Base-by-base conservation (phyloP, 2,113 vertebrate genomes). In the Nothobranchius furzeri region DNA sequence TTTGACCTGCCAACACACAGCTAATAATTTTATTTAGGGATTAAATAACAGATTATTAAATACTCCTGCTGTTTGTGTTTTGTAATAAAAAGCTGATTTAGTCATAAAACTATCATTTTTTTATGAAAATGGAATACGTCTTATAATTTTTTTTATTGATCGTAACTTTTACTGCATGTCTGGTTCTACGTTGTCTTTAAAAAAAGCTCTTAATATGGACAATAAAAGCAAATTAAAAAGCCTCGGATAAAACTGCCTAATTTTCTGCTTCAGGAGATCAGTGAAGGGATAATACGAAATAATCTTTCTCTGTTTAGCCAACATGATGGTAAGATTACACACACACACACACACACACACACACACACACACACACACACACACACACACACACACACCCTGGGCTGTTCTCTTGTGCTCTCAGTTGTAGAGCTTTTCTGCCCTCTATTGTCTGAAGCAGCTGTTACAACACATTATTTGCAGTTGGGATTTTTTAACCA, bases 401-500 rank as follows among this genome's bases (percentile, higher is more conserved):
- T 20, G 9, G 37, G 6, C 37, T 9, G 9, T 40, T 37, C 17
- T 7, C 20, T 17, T 20, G 17, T 12, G 8, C 9, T 12, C 57
- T 75, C 13, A 53, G 1, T 30, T 15, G 53, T 87, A 68, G 83
- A 61, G 68, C 63, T 49, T 14, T 66, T 69, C 70, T 74, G 76
- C 84, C 87, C 81, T 83, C 90, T 87, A 71, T 79, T 2, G 87
- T 52, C 48, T 53, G 13, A 20, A 37, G 1, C 4, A 17, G n/a
- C 62, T 80, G 68, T 46, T 74, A 64, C 82, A 81, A 24, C 35
- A 25, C 20, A 14, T 1, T 12, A 12, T 20, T 43, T 68, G 4
- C 2, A 4, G 6, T 1, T 70, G 37, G 6, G 37, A 9, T 36
- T 60, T 20, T 11, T 14, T 50, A 17, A 58, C 12, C 49, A 53